Conservation (phyloP, 1,140 invertebrate species). For the Steinernema feltiae region DNA sequence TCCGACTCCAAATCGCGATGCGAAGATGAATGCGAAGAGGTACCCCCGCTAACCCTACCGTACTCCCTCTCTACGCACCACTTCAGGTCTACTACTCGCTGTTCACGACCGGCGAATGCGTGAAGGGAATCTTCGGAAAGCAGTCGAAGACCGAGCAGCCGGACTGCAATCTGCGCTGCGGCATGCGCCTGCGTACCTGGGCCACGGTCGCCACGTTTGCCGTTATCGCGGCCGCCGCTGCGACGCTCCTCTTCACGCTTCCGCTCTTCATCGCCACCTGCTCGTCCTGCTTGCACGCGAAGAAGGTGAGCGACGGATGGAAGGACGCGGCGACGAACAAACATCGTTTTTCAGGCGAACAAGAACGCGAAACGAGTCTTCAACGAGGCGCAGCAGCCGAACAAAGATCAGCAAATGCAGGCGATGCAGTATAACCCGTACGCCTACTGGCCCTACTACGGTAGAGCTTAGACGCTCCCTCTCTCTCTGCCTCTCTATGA, state of each 20-base stretch:
- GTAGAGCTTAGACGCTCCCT: conserved; percentile 21
- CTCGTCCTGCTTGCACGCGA: conserved; percentile 50
- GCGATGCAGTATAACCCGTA: conserved; percentile 39
- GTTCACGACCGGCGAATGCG: conserved; percentile 51
- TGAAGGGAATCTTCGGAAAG: conserved; percentile 50
- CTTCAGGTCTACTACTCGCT: conserved; percentile 44
- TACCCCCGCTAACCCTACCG: conserved; percentile 36
- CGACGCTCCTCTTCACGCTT: conserved; percentile 47
- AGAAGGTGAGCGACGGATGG: conserved; percentile 47
- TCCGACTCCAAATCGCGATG: conserved; percentile 47
- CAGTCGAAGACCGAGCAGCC: conserved; percentile 35
- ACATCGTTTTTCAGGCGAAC: conserved; percentile 34
- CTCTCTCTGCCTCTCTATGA: not conserved
- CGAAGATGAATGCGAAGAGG: conserved; percentile 55
- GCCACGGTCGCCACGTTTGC: conserved; percentile 44
- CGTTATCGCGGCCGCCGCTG: conserved; percentile 47
- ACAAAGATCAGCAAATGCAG: conserved; percentile 33
- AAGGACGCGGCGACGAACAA: not conserved
- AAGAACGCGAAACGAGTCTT: conserved; percentile 38
- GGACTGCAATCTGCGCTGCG: conserved; percentile 47
- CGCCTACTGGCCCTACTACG: conserved; percentile 43
- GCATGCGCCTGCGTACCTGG: conserved; percentile 47
- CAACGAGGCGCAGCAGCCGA: conserved; percentile 30
- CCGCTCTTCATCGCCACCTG: conserved; percentile 55
- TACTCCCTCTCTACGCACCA: not conserved